A percentile compares a stretch with the other conserved stretches of the same genome.
These are phyloP conservation scores for Bactericera cockerelli DNA, from an alignment of 1,140 invertebrate species.

Conservation along the genomic window DNA sequence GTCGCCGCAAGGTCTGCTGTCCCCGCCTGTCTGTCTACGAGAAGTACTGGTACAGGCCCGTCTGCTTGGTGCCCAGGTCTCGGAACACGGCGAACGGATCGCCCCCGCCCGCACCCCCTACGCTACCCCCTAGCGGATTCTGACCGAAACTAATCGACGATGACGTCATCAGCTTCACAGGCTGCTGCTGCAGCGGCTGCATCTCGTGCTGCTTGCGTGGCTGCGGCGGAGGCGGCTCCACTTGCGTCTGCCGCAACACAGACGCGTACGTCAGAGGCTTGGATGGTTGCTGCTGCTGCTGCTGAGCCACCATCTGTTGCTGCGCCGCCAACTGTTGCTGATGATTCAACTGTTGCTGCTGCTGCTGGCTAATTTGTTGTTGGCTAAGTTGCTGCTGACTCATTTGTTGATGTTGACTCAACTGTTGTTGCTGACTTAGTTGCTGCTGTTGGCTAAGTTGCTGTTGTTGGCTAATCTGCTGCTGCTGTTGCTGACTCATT, in stretches of 20 bases:
- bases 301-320: background rate
- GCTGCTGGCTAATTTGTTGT: background rate
- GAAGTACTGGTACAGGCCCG: background rate
- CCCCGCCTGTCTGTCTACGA: too few species aligned
- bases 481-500: too few species aligned
- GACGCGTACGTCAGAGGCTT: background rate
- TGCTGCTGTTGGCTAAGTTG: too few species aligned
- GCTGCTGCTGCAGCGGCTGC: background rate
- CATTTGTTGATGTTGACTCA: too few species aligned
- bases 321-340: too few species aligned
- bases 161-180: background rate
- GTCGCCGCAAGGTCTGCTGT: too few species aligned
- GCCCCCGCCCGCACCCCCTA: background rate
- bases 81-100: background rate
- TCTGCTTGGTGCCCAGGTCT: background rate
- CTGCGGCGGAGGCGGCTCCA: background rate
- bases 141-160: background rate
- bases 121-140: background rate
- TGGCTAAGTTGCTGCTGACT: background rate
- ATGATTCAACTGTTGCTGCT: background rate
- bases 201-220: background rate
- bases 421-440: background rate
- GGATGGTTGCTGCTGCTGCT: background rate
- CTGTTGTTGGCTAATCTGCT: too few species aligned
- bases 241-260: background rate